Evolutionary conservation across 2,888 invertebrate genomes (phyloP), one percentile per base, ranked within the genome.

Genomic region (Perdita meconis): DNA sequence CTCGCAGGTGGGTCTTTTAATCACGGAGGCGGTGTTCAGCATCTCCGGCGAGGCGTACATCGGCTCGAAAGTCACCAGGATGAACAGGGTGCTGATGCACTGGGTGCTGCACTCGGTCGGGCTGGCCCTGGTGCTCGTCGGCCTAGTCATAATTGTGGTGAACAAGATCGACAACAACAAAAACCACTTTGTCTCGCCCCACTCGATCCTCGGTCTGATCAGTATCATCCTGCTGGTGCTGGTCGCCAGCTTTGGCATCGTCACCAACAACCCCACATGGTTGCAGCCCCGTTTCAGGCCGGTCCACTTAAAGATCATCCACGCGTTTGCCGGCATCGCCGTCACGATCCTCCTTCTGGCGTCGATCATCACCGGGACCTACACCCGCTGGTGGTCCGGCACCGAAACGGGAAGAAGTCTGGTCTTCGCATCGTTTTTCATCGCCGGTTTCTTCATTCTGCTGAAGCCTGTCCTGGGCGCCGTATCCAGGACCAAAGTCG

Each of bases 41-140:
- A 85, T 92, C 40, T 91, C 91, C 24, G 92, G 92, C 12, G 92
- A 92, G 44, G 85, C 89, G 0, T 84, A 85, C 66, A 24, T 89
- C n/a, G 73, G 79, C 3, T 81, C 83, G 36, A 88, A 85, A 50
- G 1, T 91, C 1, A 72, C 88, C 1, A 82, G 90, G 26, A 10
- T 63, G 0, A 86, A 74, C 34, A 84, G 92, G 5, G 79, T 91
- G 3, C 90, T 87, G 1, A 63, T 90, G 13, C 92, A 92, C 78
- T 92, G 92, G 92, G 81, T 91, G 24, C 77, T 91, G 4, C 87
- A 90, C 57, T 50, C 83, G 0, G 34, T 82, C 0, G 92, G 92
- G 1, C 66, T 92, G 0, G 4, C 26, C 5, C 44, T 92, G 0
- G 59, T 91, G 38, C 44, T 86, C 1, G 81, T 86, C 40, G 91